phyloP scores from a whole-genome alignment of 2,113 vertebrate genomes.

The Gallinago undulata region DNA sequence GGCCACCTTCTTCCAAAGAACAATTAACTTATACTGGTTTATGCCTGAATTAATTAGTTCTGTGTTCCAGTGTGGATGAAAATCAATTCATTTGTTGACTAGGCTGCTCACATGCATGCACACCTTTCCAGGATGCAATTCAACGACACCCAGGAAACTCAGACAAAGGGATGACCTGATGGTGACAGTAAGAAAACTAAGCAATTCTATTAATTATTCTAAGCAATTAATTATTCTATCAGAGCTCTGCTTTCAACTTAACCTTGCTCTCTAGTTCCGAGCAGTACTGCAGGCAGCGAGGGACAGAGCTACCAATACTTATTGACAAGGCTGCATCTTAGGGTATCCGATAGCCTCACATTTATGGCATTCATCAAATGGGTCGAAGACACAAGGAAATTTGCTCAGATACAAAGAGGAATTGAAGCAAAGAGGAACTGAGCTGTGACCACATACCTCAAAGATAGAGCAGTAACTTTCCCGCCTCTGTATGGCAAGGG shows the following conservation, averaged over 20 bases:
- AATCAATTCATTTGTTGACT: neutral
- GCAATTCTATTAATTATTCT: neutral
- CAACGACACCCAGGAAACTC: neutral
- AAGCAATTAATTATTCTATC: neutral
- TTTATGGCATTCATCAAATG: neutral
- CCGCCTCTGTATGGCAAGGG: neutral
- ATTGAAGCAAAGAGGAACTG: neutral
- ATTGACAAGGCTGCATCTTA: neutral
- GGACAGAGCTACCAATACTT: neutral
- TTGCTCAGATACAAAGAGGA: neutral
- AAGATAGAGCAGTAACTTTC: neutral
- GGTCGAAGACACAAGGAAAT: neutral
- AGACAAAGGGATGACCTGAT: neutral
- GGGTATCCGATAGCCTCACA: neutral
- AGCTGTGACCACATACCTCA: neutral
- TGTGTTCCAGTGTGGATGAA: neutral
- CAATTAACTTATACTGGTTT: neutral
- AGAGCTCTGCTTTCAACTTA: neutral
- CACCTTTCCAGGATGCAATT: neutral
- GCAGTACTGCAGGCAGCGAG: neutral
- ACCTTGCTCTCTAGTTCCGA: neutral
- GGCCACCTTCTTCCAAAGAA: neutral
- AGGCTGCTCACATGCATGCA: neutral
- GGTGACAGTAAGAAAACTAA: neutral
- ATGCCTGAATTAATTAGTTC: neutral